Conservation (phyloP, 2,797 vertebrate genomes). For the Saxicola maurus region DNA sequence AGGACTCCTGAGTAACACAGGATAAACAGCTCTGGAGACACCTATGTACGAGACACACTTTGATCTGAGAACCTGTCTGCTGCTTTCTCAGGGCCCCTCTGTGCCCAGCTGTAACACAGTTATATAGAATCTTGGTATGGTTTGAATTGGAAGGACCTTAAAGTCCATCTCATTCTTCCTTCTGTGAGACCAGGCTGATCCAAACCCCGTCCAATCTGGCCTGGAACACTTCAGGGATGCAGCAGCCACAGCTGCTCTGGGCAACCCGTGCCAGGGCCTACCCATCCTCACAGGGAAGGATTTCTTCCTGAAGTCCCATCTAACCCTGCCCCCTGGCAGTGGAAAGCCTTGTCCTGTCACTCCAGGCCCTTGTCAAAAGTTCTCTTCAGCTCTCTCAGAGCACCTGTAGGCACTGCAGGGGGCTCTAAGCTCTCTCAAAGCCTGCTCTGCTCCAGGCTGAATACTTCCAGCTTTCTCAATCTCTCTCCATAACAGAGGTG, state of each 20-base stretch:
- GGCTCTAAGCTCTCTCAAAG: background rate
- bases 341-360: background rate
- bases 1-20: background rate
- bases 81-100: background rate
- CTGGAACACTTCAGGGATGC: background rate
- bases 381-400: background rate
- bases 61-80: background rate
- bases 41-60: fast-evolving
- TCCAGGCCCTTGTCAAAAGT: background rate
- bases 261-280: background rate
- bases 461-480: background rate
- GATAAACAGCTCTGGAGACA: background rate
- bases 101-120: fast-evolving
- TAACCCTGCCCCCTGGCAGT: too few species aligned
- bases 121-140: fast-evolving
- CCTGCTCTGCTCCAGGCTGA: background rate
- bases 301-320: background rate
- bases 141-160: background rate
- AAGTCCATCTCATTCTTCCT: background rate
- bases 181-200: fast-evolving
- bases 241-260: background rate
- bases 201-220: background rate
- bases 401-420: background rate
- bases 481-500: background rate
- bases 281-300: background rate